These are phyloP conservation scores for Crematogaster levior DNA, from an alignment of 2,888 invertebrate species.

Conservation along the genomic window DNA sequence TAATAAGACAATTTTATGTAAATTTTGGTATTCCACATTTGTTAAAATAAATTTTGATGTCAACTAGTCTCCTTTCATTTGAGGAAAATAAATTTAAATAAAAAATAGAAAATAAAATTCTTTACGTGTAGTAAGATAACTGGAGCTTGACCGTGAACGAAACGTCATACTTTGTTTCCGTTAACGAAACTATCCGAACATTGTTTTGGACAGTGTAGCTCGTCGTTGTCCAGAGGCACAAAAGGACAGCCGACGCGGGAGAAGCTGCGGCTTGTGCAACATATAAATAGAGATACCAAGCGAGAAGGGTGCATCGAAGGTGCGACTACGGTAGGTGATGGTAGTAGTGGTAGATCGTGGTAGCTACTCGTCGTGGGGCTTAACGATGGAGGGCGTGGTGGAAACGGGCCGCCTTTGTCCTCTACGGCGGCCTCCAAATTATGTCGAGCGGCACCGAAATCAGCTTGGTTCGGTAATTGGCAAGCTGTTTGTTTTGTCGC, in stretches of 20 bases:
- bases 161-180: slow-evolving; percentile 24
- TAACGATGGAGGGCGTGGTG: slow-evolving; percentile 76
- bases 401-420: slow-evolving; percentile 77
- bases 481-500: slow-evolving; percentile 84
- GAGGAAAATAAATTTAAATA: not conserved
- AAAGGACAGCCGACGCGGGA: slow-evolving; percentile 41
- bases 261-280: slow-evolving; percentile 48
- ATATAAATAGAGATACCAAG: slow-evolving; percentile 78
- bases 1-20: slow-evolving; percentile 1
- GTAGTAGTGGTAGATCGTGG: slow-evolving; percentile 30
- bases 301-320: slow-evolving; percentile 66
- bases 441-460: slow-evolving; percentile 79
- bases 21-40: not conserved
- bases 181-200: slow-evolving; percentile 22
- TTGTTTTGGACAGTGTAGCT: not conserved
- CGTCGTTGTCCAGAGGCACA: slow-evolving; percentile 15
- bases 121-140: slow-evolving; percentile 8
- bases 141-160: slow-evolving; percentile 23
- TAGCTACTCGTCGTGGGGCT: slow-evolving; percentile 61
- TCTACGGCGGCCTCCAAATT: slow-evolving; percentile 75
- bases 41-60: too few species aligned
- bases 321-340: slow-evolving; percentile 53
- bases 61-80: too few species aligned
- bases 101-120: slow-evolving; percentile 1
- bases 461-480: slow-evolving; percentile 79